Evolutionary conservation across 1,140 invertebrate species (phyloP).

Genomic region (Elysia chlorotica): DNA sequence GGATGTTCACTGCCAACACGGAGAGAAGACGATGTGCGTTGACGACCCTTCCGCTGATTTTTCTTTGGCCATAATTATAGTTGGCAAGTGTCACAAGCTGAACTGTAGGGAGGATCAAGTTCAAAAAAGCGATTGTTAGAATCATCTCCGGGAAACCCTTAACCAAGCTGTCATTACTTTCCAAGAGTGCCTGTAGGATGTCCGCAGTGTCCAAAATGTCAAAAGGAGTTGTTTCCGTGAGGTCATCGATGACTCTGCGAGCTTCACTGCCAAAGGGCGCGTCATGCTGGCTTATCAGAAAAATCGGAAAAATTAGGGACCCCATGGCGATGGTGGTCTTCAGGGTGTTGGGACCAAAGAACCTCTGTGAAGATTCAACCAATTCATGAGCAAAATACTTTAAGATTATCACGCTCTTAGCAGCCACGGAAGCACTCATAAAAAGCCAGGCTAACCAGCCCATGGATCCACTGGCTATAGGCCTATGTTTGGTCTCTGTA

Average conservation of each 20-base stretch:
- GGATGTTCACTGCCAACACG: constrained; percentile 66
- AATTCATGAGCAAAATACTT: background rate
- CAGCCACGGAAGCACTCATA: background rate
- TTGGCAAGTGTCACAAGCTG: constrained; percentile 67
- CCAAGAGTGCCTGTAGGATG: constrained; percentile 61
- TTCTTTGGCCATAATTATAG: constrained; percentile 47
- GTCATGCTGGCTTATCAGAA: constrained; percentile 67
- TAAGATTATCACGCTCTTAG: constrained; percentile 1
- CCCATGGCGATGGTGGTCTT: constrained; percentile 65
- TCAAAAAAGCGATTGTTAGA: constrained; percentile 65
- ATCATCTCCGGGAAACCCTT: constrained; percentile 61
- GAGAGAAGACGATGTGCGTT: constrained; percentile 63
- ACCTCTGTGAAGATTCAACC: constrained; percentile 42
- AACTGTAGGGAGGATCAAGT: constrained; percentile 68
- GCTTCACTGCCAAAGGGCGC: constrained; percentile 60
- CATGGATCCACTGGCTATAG: background rate
- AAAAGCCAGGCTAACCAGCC: constrained; percentile 6
- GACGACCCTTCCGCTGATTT: constrained; percentile 37
- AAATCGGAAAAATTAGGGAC: constrained; percentile 66
- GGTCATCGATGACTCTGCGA: constrained; percentile 60
- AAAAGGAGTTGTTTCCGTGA: constrained; percentile 55
- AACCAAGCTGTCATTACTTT: constrained; percentile 50
- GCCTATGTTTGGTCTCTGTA: background rate
- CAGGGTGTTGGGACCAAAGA: constrained; percentile 66
- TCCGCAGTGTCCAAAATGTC: constrained; percentile 68